phyloP scores from a whole-genome alignment of 2,113 vertebrate genomes.

The Formicarius rufipectus region DNA sequence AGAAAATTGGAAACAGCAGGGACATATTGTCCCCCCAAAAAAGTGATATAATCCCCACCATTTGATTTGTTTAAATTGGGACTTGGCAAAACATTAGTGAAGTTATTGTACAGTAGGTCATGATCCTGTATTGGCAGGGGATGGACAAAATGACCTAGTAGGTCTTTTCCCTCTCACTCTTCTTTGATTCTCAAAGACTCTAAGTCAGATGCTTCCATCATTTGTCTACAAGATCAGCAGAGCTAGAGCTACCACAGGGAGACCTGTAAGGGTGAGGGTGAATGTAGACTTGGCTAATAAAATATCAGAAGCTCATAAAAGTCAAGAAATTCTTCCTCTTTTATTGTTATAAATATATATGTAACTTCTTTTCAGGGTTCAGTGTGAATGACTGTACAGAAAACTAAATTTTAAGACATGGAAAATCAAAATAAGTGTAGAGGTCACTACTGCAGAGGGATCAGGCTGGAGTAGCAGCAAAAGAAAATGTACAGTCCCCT shows the following conservation, averaged over 20 bases:
- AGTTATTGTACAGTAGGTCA: slow-evolving; percentile 59
- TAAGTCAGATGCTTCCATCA: slow-evolving; percentile 54
- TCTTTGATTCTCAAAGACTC: slow-evolving; percentile 63
- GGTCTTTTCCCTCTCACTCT: slow-evolving; percentile 32
- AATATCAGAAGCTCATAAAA: slow-evolving; percentile 45
- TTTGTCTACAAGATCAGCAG: slow-evolving; percentile 49
- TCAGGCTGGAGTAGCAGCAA: background rate
- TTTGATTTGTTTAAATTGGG: slow-evolving; percentile 56
- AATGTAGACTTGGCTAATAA: slow-evolving; percentile 29
- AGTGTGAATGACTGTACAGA: slow-evolving; percentile 2
- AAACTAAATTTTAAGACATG: slow-evolving; percentile 40
- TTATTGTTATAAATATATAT: slow-evolving; percentile 39
- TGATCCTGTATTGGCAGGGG: slow-evolving; percentile 62
- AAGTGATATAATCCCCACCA: background rate
- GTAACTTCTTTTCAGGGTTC: slow-evolving; percentile 10
- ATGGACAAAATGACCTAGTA: slow-evolving; percentile 57
- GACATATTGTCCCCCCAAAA: background rate
- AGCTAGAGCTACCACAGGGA: slow-evolving; percentile 33
- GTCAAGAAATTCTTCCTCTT: slow-evolving; percentile 19
- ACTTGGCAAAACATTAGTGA: slow-evolving; percentile 55
- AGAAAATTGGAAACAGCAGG: background rate
- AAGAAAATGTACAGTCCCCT: background rate
- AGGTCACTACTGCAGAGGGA: slow-evolving; percentile 1
- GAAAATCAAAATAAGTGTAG: slow-evolving; percentile 18
- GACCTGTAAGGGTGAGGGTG: slow-evolving; percentile 2